phyloP scores from a whole-genome alignment of 2,888 invertebrate species.

The Latrodectus hesperus region DNA sequence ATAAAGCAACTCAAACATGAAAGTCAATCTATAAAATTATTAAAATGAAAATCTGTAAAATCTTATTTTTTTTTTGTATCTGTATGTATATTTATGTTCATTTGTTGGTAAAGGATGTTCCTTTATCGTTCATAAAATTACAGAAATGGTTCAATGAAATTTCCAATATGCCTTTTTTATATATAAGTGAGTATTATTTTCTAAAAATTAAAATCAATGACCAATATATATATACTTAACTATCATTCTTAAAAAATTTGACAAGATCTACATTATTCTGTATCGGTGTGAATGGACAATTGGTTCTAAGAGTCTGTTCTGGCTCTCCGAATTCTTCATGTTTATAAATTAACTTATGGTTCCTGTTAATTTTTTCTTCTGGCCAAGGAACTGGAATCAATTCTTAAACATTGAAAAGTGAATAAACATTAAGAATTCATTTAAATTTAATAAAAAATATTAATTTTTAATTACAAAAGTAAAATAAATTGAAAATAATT shows the following conservation, averaged over 20 bases:
- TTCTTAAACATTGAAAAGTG: constrained; percentile 8
- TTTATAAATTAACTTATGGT: constrained; percentile 24
- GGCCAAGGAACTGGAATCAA: constrained; percentile 27
- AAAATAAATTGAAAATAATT: background rate
- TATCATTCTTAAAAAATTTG: constrained; percentile 33
- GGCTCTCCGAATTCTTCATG: constrained; percentile 40
- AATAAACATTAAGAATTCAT: background rate
- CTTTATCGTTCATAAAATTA: too few species aligned
- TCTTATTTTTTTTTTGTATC: too few species aligned
- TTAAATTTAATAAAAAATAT: background rate
- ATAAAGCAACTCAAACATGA: too few species aligned
- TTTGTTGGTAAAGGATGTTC: too few species aligned
- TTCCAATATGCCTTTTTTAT: too few species aligned
- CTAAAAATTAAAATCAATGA: too few species aligned
- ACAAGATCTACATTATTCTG: constrained; percentile 6
- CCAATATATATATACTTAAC: constrained; percentile 11
- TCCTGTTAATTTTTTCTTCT: background rate
- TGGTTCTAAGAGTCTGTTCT: constrained; percentile 40
- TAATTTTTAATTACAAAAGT: background rate
- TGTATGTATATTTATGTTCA: too few species aligned
- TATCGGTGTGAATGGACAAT: constrained; percentile 25
- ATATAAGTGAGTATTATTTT: too few species aligned
- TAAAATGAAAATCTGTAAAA: too few species aligned
- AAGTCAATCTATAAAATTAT: too few species aligned
- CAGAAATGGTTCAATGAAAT: too few species aligned